These are phyloP conservation scores for Sprattus sprattus DNA, from an alignment of 2,113 vertebrate genomes.

Conservation along the genomic window DNA sequence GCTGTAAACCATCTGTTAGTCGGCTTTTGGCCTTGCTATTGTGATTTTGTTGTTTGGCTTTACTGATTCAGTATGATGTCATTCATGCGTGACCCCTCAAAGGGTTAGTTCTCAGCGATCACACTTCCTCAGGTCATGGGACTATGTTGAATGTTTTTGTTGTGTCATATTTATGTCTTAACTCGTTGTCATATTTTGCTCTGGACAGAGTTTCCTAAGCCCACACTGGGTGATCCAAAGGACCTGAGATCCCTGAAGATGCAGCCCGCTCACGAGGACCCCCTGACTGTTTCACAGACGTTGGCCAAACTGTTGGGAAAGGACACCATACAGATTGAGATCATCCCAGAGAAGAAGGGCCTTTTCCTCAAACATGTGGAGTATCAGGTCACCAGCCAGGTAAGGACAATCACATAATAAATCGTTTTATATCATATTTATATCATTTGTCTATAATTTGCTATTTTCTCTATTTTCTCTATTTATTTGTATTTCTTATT, in stretches of 20 bases:
- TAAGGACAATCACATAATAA: constrained; percentile 51
- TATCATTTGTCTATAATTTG: too few relatives aligned
- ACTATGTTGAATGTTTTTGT: background rate
- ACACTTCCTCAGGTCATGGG: background rate
- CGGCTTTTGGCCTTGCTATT: too few relatives aligned
- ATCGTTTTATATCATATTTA: too few relatives aligned
- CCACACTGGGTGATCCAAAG: constrained; percentile 70
- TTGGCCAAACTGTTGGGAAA: constrained; percentile 81
- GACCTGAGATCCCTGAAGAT: constrained; percentile 73
- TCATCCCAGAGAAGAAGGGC: constrained; percentile 96
- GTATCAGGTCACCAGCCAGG: constrained; percentile 94
- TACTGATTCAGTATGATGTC: too few relatives aligned
- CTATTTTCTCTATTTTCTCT: too few relatives aligned
- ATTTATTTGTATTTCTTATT: too few relatives aligned
- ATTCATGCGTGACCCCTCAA: too few relatives aligned
- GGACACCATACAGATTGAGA: constrained; percentile 86
- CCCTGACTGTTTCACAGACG: constrained; percentile 77
- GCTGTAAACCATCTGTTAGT: too few relatives aligned
- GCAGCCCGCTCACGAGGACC: constrained; percentile 79
- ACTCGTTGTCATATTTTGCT: background rate
- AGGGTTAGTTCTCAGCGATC: too few relatives aligned
- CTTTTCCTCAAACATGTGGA: constrained; percentile 98
- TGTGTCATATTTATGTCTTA: too few relatives aligned
- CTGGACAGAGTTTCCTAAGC: constrained; percentile 75
- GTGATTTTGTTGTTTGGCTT: too few relatives aligned